Evolutionary conservation across 2,888 invertebrate species (phyloP), one percentile per base, ranked within the genome.

Genomic region (Xanthia icteritia): DNA sequence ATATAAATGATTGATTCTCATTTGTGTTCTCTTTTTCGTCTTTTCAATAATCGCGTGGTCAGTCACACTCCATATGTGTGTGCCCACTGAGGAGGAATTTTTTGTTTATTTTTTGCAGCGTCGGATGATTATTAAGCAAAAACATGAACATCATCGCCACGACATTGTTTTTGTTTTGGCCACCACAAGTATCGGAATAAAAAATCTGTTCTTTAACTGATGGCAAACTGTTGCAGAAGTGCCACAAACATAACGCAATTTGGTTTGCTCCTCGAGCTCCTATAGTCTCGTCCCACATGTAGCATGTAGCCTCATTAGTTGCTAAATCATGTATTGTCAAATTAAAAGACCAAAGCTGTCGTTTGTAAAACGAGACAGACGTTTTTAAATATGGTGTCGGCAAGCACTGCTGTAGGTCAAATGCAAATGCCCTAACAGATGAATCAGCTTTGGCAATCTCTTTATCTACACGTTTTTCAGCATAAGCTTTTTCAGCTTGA

Each of bases 131-230:
- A 11, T 77, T 23, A 8, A 77, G 17, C 31, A 77, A 48, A 39
- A n/a, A 73, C 69, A 73, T 69, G 13, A 77, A 73, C 77, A 77
- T 77, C 69, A 77, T 77, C 0, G 73, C 73, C 13, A 65, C 73
- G 20, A 65, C 31, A 31, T 77, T 77, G 6, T 77, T 77, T 73
- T 77, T 76, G 36, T 76, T 76, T 48, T 76, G 76, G n/a, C 76
- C 65, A 17, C 66, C 76, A 31, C 60, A 31, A 60, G 31, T 60
- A 20, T 60, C 31, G 5, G 60, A 60, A 20, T 60, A 60, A 31
- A 31, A 60, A 60, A 20, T 60, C 9, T 13, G 20, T 36, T 61
- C 61, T 36, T 61, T 6, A 1, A 61, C 61, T 6, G 61, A 5
- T 36, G 61, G 36, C 61, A 61, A 61, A 36, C 17, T 36, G 11